Evolutionary conservation across 2,888 invertebrate species (phyloP).

Genomic region (Thysanoteuthis rhombus): DNA sequence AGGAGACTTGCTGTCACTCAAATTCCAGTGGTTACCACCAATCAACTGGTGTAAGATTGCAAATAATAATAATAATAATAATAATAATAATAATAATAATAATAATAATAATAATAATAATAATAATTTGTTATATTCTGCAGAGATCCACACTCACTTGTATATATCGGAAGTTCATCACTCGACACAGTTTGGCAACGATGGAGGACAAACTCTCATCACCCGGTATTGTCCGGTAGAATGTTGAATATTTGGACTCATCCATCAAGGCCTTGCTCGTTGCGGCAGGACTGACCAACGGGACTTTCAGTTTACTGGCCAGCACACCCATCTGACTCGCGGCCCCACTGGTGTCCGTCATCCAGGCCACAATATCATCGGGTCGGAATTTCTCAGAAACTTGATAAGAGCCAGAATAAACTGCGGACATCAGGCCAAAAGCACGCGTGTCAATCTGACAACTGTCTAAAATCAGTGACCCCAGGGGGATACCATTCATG

Average conservation of each 20-base stretch:
- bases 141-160: slow-evolving; percentile 46
- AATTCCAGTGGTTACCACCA: too few species aligned
- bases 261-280: slow-evolving; percentile 47
- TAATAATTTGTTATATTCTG: not conserved
- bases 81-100: too few species aligned
- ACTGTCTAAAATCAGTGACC: slow-evolving; percentile 56
- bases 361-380: slow-evolving; percentile 43
- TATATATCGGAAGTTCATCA: slow-evolving; percentile 54
- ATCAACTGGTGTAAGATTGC: too few species aligned
- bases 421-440: slow-evolving; percentile 48
- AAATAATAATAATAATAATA: too few species aligned
- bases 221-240: slow-evolving; percentile 58
- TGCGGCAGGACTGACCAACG: slow-evolving; percentile 67
- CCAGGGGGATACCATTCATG: slow-evolving; percentile 50
- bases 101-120: too few species aligned
- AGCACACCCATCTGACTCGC: slow-evolving; percentile 45
- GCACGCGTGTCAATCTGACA: slow-evolving; percentile 51
- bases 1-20: too few species aligned
- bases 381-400: not conserved
- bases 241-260: slow-evolving; percentile 49
- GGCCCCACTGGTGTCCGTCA: slow-evolving; percentile 52
- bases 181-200: slow-evolving; percentile 52
- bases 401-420: slow-evolving; percentile 50
- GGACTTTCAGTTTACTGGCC: slow-evolving; percentile 69
- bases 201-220: slow-evolving; percentile 56